Evolutionary conservation across 2,888 invertebrate genomes (phyloP), one percentile per base, ranked within the genome.

Genomic region (Lathronympha strigana): DNA sequence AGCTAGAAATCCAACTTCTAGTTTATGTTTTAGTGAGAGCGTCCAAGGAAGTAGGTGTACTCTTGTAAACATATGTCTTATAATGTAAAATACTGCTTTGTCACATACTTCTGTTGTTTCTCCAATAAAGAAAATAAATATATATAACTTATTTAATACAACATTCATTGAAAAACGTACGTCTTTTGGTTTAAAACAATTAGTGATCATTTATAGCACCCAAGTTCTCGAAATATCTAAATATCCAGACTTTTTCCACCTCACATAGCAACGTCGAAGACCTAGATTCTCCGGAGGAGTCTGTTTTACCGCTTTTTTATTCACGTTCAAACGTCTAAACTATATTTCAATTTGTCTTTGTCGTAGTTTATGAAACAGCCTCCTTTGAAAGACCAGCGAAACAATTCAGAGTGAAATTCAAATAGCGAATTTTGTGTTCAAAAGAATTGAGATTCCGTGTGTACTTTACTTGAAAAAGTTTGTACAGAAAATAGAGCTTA

Each of bases 261-360:
- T 38, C 23, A n/a, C n/a, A 1, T 23, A 43, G 3, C 40, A 45
- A 45, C 45, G 23, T 13, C 23, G 13, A 47, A 47, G 47, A 47
- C 23, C n/a, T 23, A 47, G 13, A n/a, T 23, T 13, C 6, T 2
- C 47, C n/a, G 23, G 47, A 23, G 23, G 23, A 23, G 47, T 8
- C 47, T 40, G 40, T n/a, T n/a, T n/a, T n/a, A n/a, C n/a, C 19
- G n/a, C 45, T 54, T 19, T 28, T 19, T 21, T 55, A 49, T 47
- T 63, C 53, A 31, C 43, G 21, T 33, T 53, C n/a, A 50, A 40
- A n/a, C n/a, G n/a, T n/a, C n/a, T n/a, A n/a, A 40, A 55, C 21
- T 49, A 19, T 38, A 57, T 57, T 49, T 40, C 23, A 55, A 63
- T 55, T 55, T 21, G 28, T 31, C 19, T 28, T 49, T 17, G 43